Evolutionary conservation across 2,113 vertebrate genomes (phyloP).

Genomic region (Eubucco bourcierii): DNA sequence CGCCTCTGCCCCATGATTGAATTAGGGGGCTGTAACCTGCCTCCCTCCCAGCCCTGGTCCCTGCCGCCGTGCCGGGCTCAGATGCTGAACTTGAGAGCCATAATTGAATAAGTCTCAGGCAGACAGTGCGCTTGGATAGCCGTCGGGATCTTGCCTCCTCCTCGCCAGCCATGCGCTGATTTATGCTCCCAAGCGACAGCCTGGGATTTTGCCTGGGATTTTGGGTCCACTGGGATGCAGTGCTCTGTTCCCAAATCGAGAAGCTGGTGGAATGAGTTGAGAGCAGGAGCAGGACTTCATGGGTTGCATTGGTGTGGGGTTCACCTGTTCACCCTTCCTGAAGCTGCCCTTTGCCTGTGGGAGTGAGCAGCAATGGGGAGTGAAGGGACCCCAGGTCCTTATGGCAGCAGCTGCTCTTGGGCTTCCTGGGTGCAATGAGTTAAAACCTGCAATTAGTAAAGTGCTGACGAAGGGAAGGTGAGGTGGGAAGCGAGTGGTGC

Average conservation of each 20-base stretch:
- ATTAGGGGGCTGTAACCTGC: slow-evolving; percentile 43
- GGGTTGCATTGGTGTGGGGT: background rate
- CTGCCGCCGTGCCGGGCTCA: background rate
- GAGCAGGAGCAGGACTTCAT: rapidly evolving
- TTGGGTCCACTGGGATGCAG: background rate
- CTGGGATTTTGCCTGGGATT: background rate
- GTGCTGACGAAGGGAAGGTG: slow-evolving; percentile 25
- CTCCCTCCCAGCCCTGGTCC: background rate
- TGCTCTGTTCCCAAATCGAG: background rate
- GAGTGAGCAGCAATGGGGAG: background rate
- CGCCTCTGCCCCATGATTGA: slow-evolving; percentile 34
- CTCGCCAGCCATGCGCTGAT: background rate
- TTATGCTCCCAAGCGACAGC: background rate
- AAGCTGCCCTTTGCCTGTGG: background rate
- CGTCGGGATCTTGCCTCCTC: slow-evolving; percentile 23
- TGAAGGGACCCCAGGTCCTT: background rate
- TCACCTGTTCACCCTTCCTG: rapidly evolving
- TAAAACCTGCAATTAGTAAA: slow-evolving; percentile 37
- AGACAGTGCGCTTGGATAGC: slow-evolving; percentile 20
- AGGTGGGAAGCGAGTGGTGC: background rate
- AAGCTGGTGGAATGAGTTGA: background rate
- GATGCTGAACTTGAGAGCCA: slow-evolving; percentile 24
- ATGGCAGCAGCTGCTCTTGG: background rate
- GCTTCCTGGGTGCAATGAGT: background rate
- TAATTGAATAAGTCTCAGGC: slow-evolving; percentile 43